These are phyloP conservation scores for Drosophila mimetica DNA, from an alignment of 2,888 invertebrate genomes.

Conservation along the genomic window DNA sequence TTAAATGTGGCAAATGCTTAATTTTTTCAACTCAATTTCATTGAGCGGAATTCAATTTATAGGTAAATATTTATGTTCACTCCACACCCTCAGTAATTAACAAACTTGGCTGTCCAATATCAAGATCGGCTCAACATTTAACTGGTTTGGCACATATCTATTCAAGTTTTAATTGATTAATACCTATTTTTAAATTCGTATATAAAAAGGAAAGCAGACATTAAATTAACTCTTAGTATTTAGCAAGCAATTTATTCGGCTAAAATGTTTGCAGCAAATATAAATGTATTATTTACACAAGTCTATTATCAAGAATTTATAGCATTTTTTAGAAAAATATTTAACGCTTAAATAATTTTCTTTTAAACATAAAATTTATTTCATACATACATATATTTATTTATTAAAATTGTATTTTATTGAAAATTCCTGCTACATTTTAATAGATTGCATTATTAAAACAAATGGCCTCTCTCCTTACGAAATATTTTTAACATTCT, in stretches of 20 bases:
- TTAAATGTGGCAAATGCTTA: conserved; percentile 57
- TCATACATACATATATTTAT: no score
- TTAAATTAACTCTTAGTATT: background rate
- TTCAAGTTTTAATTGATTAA: background rate
- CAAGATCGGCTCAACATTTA: background rate
- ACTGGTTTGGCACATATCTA: conserved; percentile 3
- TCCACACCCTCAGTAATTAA: conserved; percentile 14
- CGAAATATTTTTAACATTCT: no score
- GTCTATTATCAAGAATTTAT: no score
- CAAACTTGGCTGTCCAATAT: background rate
- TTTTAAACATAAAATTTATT: no score
- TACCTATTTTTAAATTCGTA: background rate
- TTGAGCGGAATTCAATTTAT: conserved; percentile 15
- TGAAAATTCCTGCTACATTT: no score
- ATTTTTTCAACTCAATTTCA: conserved; percentile 41
- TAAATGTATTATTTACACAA: no score
- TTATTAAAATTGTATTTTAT: no score
- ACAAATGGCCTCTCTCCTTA: no score
- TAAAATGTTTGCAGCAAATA: no score
- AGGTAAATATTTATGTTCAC: conserved; percentile 35
- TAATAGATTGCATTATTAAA: no score
- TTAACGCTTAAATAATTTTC: no score
- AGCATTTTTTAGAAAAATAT: no score
- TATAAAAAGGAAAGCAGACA: background rate
- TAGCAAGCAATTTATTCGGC: background rate